Evolutionary conservation across 2,888 invertebrate genomes (phyloP).

Genomic region (Torymus texanus): DNA sequence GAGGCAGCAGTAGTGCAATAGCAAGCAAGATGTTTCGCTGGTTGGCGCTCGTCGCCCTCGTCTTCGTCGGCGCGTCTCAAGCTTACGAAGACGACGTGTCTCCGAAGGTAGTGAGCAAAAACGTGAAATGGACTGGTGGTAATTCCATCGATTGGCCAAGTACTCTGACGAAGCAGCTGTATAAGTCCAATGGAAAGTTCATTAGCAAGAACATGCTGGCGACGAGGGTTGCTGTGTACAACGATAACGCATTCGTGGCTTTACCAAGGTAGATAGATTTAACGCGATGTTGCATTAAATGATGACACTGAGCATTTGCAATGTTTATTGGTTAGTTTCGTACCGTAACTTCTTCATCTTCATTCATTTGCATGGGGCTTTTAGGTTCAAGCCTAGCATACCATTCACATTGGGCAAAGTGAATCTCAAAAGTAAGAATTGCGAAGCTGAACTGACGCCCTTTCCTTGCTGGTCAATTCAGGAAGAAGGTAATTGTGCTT

Average conservation of each 20-base stretch:
- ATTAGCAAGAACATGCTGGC: slow-evolving; percentile 79
- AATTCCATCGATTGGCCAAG: slow-evolving; percentile 77
- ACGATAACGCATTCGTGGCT: slow-evolving; percentile 78
- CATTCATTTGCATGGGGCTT: too few species aligned
- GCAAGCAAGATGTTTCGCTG: too few species aligned
- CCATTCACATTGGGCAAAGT: slow-evolving; percentile 79
- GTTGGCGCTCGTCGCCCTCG: background rate
- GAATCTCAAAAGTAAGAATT: slow-evolving; percentile 76
- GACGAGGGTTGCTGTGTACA: slow-evolving; percentile 79
- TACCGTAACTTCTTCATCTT: too few species aligned
- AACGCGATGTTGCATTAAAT: background rate
- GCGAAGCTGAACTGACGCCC: slow-evolving; percentile 69
- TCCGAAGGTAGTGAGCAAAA: background rate
- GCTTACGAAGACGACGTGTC: background rate
- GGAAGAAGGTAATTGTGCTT: background rate
- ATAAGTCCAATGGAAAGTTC: slow-evolving; percentile 78
- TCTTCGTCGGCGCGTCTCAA: background rate
- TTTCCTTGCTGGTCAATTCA: background rate
- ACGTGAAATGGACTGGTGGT: slow-evolving; percentile 69
- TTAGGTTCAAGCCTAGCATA: slow-evolving; percentile 74
- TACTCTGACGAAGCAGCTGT: slow-evolving; percentile 79
- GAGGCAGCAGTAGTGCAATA: too few species aligned
- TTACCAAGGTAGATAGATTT: slow-evolving; percentile 76
- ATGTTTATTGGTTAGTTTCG: too few species aligned
- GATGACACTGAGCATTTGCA: too few species aligned